Evolutionary conservation across 2,888 invertebrate genomes (phyloP), one percentile per base, ranked within the genome.

Genomic region (Catocala nupta): DNA sequence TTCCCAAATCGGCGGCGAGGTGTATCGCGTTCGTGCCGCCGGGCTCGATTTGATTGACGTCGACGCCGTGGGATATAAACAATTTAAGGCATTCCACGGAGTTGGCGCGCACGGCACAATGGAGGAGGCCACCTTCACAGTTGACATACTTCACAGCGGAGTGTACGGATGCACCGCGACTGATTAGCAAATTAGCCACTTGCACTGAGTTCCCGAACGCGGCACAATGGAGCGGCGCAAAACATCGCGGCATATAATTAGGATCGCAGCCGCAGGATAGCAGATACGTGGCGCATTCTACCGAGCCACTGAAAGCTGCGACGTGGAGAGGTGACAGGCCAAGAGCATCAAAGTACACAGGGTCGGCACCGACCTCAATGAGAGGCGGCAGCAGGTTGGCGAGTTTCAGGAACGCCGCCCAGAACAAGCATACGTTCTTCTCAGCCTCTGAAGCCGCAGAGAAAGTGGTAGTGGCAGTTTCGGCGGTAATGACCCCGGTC

Each of bases 151-250:
- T 96, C 33, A 96, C 96, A 48, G 96, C 96, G 60, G 96, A 93
- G 68, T 95, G 95, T 53, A 97, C 96, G 67, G 95, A 95, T 57
- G 97, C 96, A 16, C 96, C 96, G 70, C 95, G 95, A 68, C 95
- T 95, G 68, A 98, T 95, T 65, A 98, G 95, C 81, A 97, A 95
- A 88, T 96, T 96, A 59, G 97, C 96, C 11, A 97, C 97, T 81
- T 97, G 96, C 57, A 96, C 95, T 68, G 98, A 96, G 83, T 98
- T 97, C 11, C 98, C 97, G 90, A 98, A 98, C 42, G 98, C 98
- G 11, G 98, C 97, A 85, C 97, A 98, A 88, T 99, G 98, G 63
- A 98, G 95, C 0, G 98, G 98, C 51, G 97, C 96, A 84, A 97
- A 97, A 77, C 96, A 96, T 84, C 96, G 96, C 64, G 95, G 95